These are phyloP conservation scores for Caradrina clavipalpis DNA, from an alignment of 2,888 invertebrate genomes.

Conservation along the genomic window DNA sequence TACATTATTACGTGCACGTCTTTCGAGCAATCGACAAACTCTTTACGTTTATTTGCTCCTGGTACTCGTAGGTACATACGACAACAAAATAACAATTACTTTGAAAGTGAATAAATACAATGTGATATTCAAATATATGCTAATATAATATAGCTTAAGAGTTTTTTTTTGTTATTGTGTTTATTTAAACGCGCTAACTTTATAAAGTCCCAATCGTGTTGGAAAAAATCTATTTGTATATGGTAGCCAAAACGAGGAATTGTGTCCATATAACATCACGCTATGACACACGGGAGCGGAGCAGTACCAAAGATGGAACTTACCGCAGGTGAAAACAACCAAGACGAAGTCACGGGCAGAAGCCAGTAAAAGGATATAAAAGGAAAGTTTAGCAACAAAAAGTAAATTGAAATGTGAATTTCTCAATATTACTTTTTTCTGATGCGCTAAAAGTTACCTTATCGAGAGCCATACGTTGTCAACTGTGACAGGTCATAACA, in stretches of 20 bases:
- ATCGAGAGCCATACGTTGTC: slow-evolving; percentile 33
- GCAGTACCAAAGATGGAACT: no score
- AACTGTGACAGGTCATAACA: slow-evolving; percentile 30
- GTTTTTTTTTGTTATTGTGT: no score
- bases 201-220: no score
- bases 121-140: slow-evolving; percentile 15
- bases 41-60: slow-evolving; percentile 14
- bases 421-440: slow-evolving; percentile 48
- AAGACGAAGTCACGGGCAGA: no score
- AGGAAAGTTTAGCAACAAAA: slow-evolving; percentile 36
- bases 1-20: background rate
- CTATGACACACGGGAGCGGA: no score
- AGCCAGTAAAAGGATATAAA: slow-evolving; percentile 24
- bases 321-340: no score
- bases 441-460: slow-evolving; percentile 34
- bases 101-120: slow-evolving; percentile 12
- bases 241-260: no score
- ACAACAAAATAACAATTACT: slow-evolving; percentile 9
- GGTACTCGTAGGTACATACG: background rate
- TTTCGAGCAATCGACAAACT: background rate
- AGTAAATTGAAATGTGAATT: slow-evolving; percentile 58
- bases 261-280: no score
- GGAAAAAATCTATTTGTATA: no score
- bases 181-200: no score
- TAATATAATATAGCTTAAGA: no score